Conservation (phyloP, 2,888 invertebrate species). For the Polymixis flavicincta region DNA sequence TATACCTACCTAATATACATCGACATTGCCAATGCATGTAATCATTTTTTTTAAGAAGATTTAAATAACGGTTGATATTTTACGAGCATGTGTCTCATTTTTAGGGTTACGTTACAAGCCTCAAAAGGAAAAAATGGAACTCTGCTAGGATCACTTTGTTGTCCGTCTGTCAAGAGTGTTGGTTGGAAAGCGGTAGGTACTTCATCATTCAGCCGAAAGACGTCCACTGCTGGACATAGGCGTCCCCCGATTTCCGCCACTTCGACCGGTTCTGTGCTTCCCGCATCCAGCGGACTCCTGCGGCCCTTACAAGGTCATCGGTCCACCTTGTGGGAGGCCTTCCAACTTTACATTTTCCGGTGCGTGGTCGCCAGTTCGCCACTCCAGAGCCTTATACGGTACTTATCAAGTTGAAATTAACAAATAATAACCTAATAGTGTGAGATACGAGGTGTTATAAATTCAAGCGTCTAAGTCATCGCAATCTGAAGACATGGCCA, state of each 20-base stretch:
- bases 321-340: no score
- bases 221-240: no score
- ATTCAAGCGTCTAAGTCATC: neutral
- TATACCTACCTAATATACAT: neutral
- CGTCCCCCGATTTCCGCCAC: no score
- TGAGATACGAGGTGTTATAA: neutral
- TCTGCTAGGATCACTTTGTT: neutral
- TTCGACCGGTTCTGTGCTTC: no score
- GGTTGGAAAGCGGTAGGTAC: neutral
- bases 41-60: slow-evolving; percentile 10
- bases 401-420: neutral
- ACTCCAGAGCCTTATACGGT: no score
- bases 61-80: slow-evolving; percentile 26
- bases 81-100: neutral
- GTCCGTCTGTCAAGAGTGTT: neutral
- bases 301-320: no score
- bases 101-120: neutral
- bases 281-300: no score
- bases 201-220: no score
- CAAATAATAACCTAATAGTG: neutral
- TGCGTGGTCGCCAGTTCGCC: no score
- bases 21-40: neutral
- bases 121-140: neutral
- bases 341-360: no score
- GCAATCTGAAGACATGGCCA: neutral